Evolutionary conservation across 2,888 invertebrate genomes (phyloP).

Genomic region (Encarsia formosa): DNA sequence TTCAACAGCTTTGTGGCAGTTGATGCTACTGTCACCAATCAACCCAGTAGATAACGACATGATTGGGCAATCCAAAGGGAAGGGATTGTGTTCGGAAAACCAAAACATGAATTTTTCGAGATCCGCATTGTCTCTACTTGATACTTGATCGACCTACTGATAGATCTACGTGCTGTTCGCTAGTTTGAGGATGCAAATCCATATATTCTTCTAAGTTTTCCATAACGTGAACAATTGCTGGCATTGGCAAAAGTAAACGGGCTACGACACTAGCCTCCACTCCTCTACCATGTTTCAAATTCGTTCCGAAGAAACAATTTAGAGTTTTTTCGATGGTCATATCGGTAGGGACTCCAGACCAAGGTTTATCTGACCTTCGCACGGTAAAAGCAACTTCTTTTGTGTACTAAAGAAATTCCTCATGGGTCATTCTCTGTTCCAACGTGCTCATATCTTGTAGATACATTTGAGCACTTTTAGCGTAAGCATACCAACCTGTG

Average conservation of each 20-base stretch:
- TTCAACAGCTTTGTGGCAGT: slow-evolving; percentile 30
- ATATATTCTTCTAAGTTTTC: slow-evolving; percentile 10
- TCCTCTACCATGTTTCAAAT: background rate
- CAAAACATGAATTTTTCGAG: slow-evolving; percentile 29
- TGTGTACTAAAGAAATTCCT: background rate
- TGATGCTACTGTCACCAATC: slow-evolving; percentile 21
- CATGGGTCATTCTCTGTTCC: slow-evolving; percentile 8
- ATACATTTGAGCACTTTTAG: slow-evolving; percentile 36
- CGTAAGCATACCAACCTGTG: slow-evolving; percentile 37
- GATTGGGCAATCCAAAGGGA: slow-evolving; percentile 16
- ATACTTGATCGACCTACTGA: slow-evolving; percentile 21
- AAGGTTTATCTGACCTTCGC: slow-evolving; percentile 32
- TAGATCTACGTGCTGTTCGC: slow-evolving; percentile 31
- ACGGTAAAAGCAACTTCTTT: slow-evolving; percentile 34
- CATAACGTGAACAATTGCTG: slow-evolving; percentile 23
- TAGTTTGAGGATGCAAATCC: slow-evolving; percentile 11
- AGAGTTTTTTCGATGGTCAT: slow-evolving; percentile 39
- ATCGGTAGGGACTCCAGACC: slow-evolving; percentile 33
- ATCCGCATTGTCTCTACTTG: slow-evolving; percentile 30
- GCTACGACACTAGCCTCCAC: background rate
- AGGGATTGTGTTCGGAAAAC: slow-evolving; percentile 30
- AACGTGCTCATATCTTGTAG: slow-evolving; percentile 36
- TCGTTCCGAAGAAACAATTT: slow-evolving; percentile 27
- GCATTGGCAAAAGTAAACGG: background rate
- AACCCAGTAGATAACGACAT: slow-evolving; percentile 20